phyloP scores from a whole-genome alignment of 2,113 vertebrate species.

The Theristicus caerulescens region DNA sequence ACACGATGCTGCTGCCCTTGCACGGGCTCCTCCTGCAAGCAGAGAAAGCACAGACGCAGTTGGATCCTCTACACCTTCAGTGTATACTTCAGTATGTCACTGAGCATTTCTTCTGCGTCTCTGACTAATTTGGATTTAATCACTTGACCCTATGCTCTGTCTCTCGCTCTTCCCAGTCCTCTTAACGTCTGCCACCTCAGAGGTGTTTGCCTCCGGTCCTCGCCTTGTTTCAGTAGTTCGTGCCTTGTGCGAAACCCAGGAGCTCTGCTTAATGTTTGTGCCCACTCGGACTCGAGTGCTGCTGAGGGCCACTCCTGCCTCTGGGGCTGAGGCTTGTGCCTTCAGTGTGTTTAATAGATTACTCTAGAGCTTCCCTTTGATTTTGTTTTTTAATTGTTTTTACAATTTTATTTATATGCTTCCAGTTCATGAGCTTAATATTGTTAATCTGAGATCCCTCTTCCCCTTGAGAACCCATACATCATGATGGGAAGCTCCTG shows the following conservation, averaged over 20 bases:
- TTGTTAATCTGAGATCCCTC: not conserved
- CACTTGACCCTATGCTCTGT: not conserved
- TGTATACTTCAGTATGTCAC: accelerated
- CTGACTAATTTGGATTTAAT: not conserved
- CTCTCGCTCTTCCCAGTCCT: not conserved
- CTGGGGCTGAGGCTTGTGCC: not conserved
- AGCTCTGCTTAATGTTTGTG: not conserved
- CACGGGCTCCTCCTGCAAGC: not conserved
- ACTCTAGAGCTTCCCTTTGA: not conserved
- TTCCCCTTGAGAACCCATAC: not conserved
- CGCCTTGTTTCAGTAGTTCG: accelerated
- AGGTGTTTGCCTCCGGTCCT: not conserved
- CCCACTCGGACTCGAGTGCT: accelerated
- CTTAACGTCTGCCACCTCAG: not conserved
- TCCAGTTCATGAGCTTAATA: not conserved
- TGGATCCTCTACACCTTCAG: not conserved
- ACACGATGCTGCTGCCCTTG: not conserved
- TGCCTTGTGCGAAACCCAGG: not conserved
- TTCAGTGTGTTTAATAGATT: not conserved
- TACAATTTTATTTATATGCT: not conserved
- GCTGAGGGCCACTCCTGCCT: not conserved
- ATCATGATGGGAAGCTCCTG: accelerated
- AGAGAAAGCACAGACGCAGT: not conserved
- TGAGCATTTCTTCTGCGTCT: not conserved
- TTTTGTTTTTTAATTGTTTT: not conserved